Conservation (phyloP, 2,113 vertebrate species). For the Gasterosteus nipponicus region DNA sequence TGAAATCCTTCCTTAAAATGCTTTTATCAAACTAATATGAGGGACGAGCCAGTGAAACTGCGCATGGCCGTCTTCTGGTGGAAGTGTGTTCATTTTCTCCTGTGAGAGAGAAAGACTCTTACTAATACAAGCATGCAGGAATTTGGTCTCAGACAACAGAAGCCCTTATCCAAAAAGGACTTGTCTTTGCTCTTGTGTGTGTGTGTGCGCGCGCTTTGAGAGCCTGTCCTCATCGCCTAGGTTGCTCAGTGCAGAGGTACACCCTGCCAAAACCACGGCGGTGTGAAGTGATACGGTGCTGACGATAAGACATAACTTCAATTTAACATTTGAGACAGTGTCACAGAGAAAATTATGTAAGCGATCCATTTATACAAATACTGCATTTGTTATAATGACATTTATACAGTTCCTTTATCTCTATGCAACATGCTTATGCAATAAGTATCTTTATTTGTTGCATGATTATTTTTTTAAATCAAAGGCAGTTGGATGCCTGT, state of each 20-base stretch:
- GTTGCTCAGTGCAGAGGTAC: conserved; percentile 20
- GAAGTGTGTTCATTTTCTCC: background rate
- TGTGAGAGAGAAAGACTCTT: conserved; percentile 41
- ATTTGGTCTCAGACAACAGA: conserved; percentile 58
- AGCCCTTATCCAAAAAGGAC: conserved; percentile 46
- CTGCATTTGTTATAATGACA: background rate
- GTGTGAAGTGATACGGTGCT: background rate
- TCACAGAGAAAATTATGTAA: background rate
- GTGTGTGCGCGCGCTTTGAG: conserved; percentile 21
- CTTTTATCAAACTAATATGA: background rate
- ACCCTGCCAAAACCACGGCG: conserved; percentile 7
- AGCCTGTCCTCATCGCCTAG: background rate
- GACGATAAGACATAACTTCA: conserved; percentile 9
- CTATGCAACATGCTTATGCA: background rate
- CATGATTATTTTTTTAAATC: conserved; percentile 63
- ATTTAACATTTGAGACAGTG: background rate
- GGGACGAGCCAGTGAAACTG: background rate
- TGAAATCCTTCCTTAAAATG: conserved; percentile 8
- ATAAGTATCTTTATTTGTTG: background rate
- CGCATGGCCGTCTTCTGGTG: conserved; percentile 41
- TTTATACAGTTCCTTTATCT: background rate
- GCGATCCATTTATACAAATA: background rate
- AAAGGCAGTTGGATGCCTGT: conserved; percentile 91
- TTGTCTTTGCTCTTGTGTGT: conserved; percentile 33
- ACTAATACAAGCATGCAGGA: conserved; percentile 53